Conservation (phyloP, 2,113 vertebrate species). For the Sakesphorus luctuosus region DNA sequence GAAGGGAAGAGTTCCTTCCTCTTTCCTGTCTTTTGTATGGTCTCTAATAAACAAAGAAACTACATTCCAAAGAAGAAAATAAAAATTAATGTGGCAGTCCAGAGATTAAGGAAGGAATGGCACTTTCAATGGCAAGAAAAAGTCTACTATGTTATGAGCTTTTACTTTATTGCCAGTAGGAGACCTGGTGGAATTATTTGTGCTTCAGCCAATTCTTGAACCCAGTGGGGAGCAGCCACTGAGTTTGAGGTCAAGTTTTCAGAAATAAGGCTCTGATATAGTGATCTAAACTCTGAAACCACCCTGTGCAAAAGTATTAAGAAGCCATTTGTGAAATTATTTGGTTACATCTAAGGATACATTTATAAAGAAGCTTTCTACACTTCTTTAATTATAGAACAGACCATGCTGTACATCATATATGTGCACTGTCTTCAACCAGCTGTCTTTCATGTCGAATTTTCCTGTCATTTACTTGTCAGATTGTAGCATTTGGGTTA, state of each 20-base stretch:
- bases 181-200: not conserved
- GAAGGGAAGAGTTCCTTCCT: not conserved
- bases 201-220: constrained; percentile 17
- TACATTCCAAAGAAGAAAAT: constrained; percentile 1
- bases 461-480: not conserved
- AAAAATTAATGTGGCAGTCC: not conserved
- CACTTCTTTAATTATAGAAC: not conserved
- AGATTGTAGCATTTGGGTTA: not conserved
- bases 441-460: not conserved
- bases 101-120: not conserved
- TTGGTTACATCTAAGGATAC: not conserved
- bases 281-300: not conserved
- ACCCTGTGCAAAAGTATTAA: not conserved
- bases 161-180: constrained; percentile 12
- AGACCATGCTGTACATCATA: not conserved
- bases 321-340: not conserved
- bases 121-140: not conserved
- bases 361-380: not conserved
- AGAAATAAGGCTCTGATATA: not conserved
- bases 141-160: not conserved
- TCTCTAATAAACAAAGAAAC: constrained; percentile 20
- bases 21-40: not conserved
- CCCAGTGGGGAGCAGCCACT: not conserved
- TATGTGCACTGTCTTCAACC: not conserved
- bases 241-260: constrained; percentile 21